phyloP scores from a whole-genome alignment of 92 coral and sea anemone genomes.

The Zoanthus sociatus region DNA sequence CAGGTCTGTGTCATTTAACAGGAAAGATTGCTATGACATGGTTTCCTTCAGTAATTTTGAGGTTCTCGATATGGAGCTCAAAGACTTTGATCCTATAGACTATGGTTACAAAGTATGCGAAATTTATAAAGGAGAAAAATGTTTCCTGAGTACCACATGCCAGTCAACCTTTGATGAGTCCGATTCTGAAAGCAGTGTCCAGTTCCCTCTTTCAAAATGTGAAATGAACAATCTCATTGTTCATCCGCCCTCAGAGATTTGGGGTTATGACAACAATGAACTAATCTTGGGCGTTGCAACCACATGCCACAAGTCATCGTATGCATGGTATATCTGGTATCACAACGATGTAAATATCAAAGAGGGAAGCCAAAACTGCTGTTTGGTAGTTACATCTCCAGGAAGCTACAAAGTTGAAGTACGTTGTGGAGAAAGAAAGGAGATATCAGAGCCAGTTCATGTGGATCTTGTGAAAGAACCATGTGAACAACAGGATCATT shows the following conservation, averaged over 20 bases:
- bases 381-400: too few species aligned
- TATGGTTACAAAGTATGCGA: slow-evolving; percentile 57
- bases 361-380: too few species aligned
- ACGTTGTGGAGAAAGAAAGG: too few species aligned
- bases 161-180: slow-evolving; percentile 13
- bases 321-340: neutral
- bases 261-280: slow-evolving; percentile 6
- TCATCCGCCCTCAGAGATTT: slow-evolving; percentile 13
- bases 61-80: slow-evolving; percentile 46
- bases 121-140: slow-evolving; percentile 31
- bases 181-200: slow-evolving; percentile 3
- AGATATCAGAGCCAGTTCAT: too few species aligned
- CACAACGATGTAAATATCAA: neutral
- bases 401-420: too few species aligned
- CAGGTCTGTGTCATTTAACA: slow-evolving; percentile 41
- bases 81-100: slow-evolving; percentile 59
- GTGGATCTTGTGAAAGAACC: too few species aligned
- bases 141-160: slow-evolving; percentile 12
- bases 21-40: slow-evolving; percentile 57
- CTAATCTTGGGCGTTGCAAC: neutral
- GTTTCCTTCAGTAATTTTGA: slow-evolving; percentile 33
- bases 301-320: neutral
- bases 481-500: too few species aligned
- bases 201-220: slow-evolving; percentile 10
- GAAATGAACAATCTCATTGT: slow-evolving; percentile 10